Evolutionary conservation across 2,113 vertebrate genomes (phyloP), one percentile per base, ranked within the genome.

Genomic region (Mionectes macconnelli): DNA sequence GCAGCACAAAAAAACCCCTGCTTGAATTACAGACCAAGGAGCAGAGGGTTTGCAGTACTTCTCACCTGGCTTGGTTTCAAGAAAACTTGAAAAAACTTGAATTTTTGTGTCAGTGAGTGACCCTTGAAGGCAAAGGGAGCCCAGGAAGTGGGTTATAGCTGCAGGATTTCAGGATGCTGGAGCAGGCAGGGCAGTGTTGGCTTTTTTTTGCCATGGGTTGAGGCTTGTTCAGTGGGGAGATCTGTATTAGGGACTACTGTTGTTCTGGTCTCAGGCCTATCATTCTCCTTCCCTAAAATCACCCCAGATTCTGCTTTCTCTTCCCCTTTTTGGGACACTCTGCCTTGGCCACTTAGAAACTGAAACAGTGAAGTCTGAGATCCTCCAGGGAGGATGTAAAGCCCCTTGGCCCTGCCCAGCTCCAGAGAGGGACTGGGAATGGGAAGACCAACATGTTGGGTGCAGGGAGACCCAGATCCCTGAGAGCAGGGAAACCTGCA

Each of bases 391-490:
- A 68, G 57, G n/a, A 19, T 13, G n/a, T 19, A 68, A 82, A 91
- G 27, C n/a, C 60, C 64, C 22, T 2, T 7, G 30, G 18, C 44
- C 44, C 67, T 74, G 62, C 45, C 55, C 0, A 0, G 40, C 20
- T 35, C 19, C 37, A 49, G 52, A 31, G 56, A 89, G 74, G 35
- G 66, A 67, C 4, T 79, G 72, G 50, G 49, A 31, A 18, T 23
- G 13, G 53, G 49, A 73, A 52, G 45, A 49, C 3, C 19, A 44
- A 31, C 11, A 6, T 28, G 13, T 7, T 31, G 33, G 56, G 50
- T 6, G 16, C 11, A 35, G 56, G 53, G 14, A 27, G 13, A 52
- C 10, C 10, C 42, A 37, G 15, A 23, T 42, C 11, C 17, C 23
- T 59, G 55, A 50, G 39, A 64, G 39, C 24, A 37, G 50, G 35